A percentile compares a stretch with the other conserved stretches of the same genome.
Evolutionary conservation across 2,113 vertebrate species (phyloP).

Genomic region (Phrynosoma blainvillii): DNA sequence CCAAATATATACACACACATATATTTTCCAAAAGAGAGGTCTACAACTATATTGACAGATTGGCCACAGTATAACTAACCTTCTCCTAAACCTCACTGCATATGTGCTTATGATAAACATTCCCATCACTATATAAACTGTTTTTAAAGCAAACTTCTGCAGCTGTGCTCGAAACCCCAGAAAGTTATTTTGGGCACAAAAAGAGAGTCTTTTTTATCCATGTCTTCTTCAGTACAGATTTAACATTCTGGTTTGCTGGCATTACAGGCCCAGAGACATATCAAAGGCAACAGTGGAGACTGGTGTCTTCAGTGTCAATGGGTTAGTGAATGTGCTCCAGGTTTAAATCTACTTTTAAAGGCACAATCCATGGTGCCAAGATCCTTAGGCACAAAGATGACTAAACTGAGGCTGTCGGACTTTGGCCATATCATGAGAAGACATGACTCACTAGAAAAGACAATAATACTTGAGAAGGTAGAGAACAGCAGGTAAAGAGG

Average conservation of each 20-base stretch:
- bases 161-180: constrained; percentile 21
- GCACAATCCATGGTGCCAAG: too few relatives aligned
- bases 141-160: constrained; percentile 13
- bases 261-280: neutral
- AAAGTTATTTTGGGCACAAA: neutral
- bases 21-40: neutral
- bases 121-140: neutral
- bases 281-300: neutral
- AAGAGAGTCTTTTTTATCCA: neutral
- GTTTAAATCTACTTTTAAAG: neutral
- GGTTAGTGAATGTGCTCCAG: too few relatives aligned
- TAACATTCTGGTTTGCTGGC: neutral
- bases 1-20: too few relatives aligned
- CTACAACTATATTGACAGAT: neutral
- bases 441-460: too few relatives aligned
- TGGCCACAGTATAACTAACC: neutral
- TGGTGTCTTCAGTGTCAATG: too few relatives aligned
- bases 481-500: too few relatives aligned
- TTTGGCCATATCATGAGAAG: too few relatives aligned
- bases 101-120: constrained; percentile 8
- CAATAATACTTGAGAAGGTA: too few relatives aligned
- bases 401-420: too few relatives aligned
- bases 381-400: too few relatives aligned
- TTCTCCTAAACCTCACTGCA: neutral
- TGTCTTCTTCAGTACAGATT: neutral